phyloP scores from a whole-genome alignment of 2,888 invertebrate species.

The Ypsolopha sequella region DNA sequence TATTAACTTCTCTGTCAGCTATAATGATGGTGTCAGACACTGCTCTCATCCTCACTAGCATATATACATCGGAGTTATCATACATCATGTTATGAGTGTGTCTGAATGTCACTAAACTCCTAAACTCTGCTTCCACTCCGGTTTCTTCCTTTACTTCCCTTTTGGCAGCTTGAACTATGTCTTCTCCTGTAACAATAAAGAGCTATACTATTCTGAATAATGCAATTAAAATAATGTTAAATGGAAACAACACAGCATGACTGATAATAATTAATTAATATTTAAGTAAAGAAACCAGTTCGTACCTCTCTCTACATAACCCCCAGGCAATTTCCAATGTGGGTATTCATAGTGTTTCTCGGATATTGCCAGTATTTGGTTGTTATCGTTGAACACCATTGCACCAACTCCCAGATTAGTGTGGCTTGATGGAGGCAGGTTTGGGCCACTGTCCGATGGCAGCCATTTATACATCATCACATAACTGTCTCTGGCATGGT shows the following conservation, averaged over 20 bases:
- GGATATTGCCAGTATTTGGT: conserved; percentile 83
- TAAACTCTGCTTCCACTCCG: conserved; percentile 80
- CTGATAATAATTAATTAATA: no score
- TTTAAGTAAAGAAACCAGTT: no score
- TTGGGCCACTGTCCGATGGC: conserved; percentile 68
- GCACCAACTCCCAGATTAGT: conserved; percentile 87
- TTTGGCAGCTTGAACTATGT: conserved; percentile 82
- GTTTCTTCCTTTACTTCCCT: conserved; percentile 95
- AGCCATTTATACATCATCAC: conserved; percentile 90
- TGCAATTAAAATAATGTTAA: no score
- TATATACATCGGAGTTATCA: conserved; percentile 89
- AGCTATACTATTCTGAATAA: no score
- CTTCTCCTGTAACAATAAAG: conserved; percentile 73
- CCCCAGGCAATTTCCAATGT: conserved; percentile 94
- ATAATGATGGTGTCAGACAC: conserved; percentile 71
- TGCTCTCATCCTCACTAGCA: conserved; percentile 81
- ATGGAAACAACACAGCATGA: no score
- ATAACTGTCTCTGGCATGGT: conserved; percentile 86
- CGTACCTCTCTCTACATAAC: conserved; percentile 86
- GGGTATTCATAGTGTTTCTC: conserved; percentile 77
- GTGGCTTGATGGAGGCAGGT: conserved; percentile 82
- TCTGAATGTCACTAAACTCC: conserved; percentile 80
- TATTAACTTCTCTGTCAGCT: conserved; percentile 81
- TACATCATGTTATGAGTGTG: conserved; percentile 84
- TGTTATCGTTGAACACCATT: conserved; percentile 81